A percentile compares a stretch with the other conserved stretches of the same genome.
Evolutionary conservation across 2,797 vertebrate genomes (phyloP).

Genomic region (Linurgus olivaceus): DNA sequence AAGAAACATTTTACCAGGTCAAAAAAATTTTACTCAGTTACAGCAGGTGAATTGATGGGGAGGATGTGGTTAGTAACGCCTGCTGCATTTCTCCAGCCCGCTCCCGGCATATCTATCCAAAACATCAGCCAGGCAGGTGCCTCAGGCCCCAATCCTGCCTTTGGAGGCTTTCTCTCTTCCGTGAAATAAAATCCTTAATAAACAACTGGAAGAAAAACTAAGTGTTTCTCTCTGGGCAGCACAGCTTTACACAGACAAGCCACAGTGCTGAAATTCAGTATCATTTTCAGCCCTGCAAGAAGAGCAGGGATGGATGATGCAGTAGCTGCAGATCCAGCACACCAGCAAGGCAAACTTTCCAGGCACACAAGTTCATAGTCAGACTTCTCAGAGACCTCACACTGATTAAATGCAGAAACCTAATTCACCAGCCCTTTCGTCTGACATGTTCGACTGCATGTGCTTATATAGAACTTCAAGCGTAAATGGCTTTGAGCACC

Average conservation of each 20-base stretch:
- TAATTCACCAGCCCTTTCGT: neutral
- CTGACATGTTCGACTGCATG: neutral
- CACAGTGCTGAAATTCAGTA: neutral
- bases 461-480: neutral
- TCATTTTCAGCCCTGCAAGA: neutral
- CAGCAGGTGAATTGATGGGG: neutral
- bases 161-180: neutral
- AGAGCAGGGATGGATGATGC: neutral
- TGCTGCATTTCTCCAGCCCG: neutral
- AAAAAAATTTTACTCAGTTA: neutral
- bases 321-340: neutral
- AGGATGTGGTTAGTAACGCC: neutral
- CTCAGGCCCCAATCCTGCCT: neutral
- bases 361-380: fast-evolving
- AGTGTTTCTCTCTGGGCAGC: neutral
- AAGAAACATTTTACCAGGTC: neutral
- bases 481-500: neutral
- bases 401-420: neutral
- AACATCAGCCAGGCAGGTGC: neutral
- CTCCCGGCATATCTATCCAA: neutral
- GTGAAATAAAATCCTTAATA: neutral
- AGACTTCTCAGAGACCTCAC: neutral
- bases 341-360: neutral
- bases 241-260: neutral
- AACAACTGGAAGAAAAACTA: neutral